Evolutionary conservation across 2,888 invertebrate genomes (phyloP).

Genomic region (Biston stratarius): DNA sequence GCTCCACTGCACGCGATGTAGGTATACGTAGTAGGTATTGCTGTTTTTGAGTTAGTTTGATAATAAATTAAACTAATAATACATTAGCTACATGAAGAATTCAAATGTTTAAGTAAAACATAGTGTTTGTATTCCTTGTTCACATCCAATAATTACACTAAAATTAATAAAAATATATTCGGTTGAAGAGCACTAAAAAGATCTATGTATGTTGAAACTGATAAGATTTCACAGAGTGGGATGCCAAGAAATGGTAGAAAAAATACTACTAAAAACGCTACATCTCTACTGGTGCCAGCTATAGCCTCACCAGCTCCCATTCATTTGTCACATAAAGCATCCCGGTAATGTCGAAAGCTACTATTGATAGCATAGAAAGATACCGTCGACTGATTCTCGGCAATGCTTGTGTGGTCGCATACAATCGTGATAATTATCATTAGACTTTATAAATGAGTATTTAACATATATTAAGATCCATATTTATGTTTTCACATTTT

Average conservation of each 20-base stretch:
- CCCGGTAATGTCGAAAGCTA: conserved; percentile 26
- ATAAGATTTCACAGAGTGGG: too few species aligned
- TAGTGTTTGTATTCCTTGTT: too few species aligned
- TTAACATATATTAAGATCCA: not conserved
- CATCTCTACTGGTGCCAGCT: not conserved
- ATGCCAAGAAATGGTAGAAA: not conserved
- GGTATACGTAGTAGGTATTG: too few species aligned
- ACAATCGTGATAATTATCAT: conserved; percentile 5
- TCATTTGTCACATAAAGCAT: conserved; percentile 66
- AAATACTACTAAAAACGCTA: not conserved
- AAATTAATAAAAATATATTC: too few species aligned
- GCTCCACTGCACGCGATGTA: too few species aligned
- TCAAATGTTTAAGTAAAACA: too few species aligned
- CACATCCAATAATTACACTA: too few species aligned
- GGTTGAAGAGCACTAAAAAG: too few species aligned
- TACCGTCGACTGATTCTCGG: conserved; percentile 13
- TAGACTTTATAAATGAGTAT: not conserved
- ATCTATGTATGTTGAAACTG: not conserved
- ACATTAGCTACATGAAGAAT: too few species aligned
- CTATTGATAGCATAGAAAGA: conserved; percentile 21
- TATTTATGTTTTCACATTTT: too few species aligned
- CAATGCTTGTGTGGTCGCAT: conserved; percentile 3
- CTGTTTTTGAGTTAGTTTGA: too few species aligned
- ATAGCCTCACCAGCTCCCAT: conserved; percentile 47
- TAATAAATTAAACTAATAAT: too few species aligned